Percentiles rank a stretch among this genome's conserved stretches.
These are phyloP conservation scores for Acrobasis consociella DNA, from an alignment of 2,888 invertebrate species.

Conservation along the genomic window DNA sequence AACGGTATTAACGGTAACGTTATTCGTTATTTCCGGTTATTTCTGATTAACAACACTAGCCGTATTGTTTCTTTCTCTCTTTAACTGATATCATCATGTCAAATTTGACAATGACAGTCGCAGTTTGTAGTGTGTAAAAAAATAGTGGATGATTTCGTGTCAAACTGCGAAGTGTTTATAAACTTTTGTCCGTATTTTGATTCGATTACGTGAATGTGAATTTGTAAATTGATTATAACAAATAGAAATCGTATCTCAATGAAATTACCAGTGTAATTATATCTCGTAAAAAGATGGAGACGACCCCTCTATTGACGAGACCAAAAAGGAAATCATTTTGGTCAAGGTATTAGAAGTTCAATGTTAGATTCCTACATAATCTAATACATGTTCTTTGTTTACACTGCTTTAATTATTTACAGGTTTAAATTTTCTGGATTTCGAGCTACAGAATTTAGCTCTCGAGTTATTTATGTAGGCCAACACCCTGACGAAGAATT, in stretches of 20 bases:
- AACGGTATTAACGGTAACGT: not conserved
- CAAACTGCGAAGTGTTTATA: slow-evolving; percentile 34
- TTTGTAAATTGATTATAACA: slow-evolving; percentile 21
- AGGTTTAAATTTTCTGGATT: slow-evolving; percentile 91
- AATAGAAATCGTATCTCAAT: slow-evolving; percentile 21
- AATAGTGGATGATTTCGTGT: slow-evolving; percentile 1
- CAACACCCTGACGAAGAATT: slow-evolving; percentile 91
- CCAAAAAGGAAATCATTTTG: slow-evolving; percentile 71
- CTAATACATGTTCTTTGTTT: slow-evolving; percentile 31
- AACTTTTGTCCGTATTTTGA: slow-evolving; percentile 28
- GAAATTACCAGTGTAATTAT: not conserved
- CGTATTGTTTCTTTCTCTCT: not conserved
- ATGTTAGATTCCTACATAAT: slow-evolving; percentile 32
- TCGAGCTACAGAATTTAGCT: slow-evolving; percentile 88
- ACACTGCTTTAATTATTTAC: slow-evolving; percentile 32
- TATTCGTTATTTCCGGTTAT: not conserved
- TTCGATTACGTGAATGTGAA: slow-evolving; percentile 33
- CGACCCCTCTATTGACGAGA: slow-evolving; percentile 67
- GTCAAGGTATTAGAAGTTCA: slow-evolving; percentile 64
- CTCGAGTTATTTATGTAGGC: slow-evolving; percentile 90
- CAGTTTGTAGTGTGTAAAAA: not conserved
- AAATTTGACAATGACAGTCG: not conserved
- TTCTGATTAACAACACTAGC: not conserved
- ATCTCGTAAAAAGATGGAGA: slow-evolving; percentile 59
- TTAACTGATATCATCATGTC: not conserved